Evolutionary conservation across 2,888 invertebrate genomes (phyloP).

Genomic region (Agrotis clavis): DNA sequence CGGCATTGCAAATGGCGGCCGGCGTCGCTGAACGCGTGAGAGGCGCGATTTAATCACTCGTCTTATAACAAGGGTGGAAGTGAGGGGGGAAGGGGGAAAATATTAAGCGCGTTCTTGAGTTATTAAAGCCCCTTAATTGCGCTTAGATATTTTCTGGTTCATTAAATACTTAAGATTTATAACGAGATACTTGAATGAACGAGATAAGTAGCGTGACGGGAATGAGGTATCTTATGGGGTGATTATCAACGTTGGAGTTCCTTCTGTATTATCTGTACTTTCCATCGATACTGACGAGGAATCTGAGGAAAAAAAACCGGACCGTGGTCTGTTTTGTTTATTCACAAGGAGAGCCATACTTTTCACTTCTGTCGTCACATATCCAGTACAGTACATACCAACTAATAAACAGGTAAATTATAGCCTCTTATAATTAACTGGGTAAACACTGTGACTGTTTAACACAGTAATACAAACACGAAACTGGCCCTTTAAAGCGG

Average conservation of each 20-base stretch:
- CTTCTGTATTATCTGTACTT: slow-evolving; percentile 46
- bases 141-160: slow-evolving; percentile 84
- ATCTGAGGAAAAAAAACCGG: slow-evolving; percentile 21
- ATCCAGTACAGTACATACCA: slow-evolving; percentile 1
- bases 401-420: slow-evolving; percentile 63
- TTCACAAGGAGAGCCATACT: slow-evolving; percentile 17
- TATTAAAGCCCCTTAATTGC: slow-evolving; percentile 86
- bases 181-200: slow-evolving; percentile 71
- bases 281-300: slow-evolving; percentile 23
- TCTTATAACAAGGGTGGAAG: slow-evolving; percentile 82
- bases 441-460: slow-evolving; percentile 73
- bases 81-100: slow-evolving; percentile 74
- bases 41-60: slow-evolving; percentile 87
- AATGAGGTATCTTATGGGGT: slow-evolving; percentile 64
- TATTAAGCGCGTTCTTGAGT: slow-evolving; percentile 86
- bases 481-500: slow-evolving; percentile 76
- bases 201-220: slow-evolving; percentile 71
- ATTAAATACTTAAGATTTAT: slow-evolving; percentile 84
- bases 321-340: slow-evolving; percentile 25
- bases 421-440: slow-evolving; percentile 74
- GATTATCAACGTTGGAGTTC: slow-evolving; percentile 55
- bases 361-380: slow-evolving; percentile 12
- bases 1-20: slow-evolving; percentile 80
- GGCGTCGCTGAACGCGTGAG: slow-evolving; percentile 83
- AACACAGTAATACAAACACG: slow-evolving; percentile 78